phyloP scores from a whole-genome alignment of 2,797 vertebrate species.

The Bradypus variegatus region DNA sequence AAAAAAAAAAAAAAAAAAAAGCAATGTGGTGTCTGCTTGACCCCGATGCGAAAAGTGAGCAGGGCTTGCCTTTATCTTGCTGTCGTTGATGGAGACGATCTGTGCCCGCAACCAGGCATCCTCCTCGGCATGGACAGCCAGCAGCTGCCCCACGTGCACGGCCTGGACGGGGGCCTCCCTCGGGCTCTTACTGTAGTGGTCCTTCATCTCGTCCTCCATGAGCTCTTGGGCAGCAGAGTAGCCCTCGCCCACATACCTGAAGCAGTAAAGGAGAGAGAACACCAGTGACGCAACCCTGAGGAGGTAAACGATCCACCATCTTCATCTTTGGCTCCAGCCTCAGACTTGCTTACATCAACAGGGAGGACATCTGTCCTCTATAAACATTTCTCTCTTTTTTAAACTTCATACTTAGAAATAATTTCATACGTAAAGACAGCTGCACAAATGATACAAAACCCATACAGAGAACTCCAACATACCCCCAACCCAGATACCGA shows the following conservation, averaged over 20 bases:
- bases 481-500: no score
- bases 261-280: conserved; percentile 36
- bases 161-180: conserved; percentile 55
- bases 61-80: conserved; percentile 82
- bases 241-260: conserved; percentile 88
- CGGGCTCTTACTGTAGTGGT: conserved; percentile 76
- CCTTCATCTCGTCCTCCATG: conserved; percentile 88
- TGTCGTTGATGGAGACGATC: conserved; percentile 73
- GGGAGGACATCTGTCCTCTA: background rate
- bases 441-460: no score
- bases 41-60: background rate
- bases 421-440: no score
- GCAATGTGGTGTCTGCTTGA: no score
- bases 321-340: background rate
- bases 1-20: no score
- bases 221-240: conserved; percentile 88
- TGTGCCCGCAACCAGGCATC: conserved; percentile 84
- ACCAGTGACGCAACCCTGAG: background rate
- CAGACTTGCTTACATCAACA: background rate
- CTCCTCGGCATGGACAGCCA: conserved; percentile 83
- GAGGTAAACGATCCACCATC: background rate
- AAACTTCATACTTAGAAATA: no score
- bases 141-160: conserved; percentile 79
- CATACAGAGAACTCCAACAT: no score
- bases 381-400: background rate